Evolutionary conservation across 2,113 vertebrate genomes (phyloP), one percentile per base, ranked within the genome.

Genomic region (Psilopogon haemacephalus): DNA sequence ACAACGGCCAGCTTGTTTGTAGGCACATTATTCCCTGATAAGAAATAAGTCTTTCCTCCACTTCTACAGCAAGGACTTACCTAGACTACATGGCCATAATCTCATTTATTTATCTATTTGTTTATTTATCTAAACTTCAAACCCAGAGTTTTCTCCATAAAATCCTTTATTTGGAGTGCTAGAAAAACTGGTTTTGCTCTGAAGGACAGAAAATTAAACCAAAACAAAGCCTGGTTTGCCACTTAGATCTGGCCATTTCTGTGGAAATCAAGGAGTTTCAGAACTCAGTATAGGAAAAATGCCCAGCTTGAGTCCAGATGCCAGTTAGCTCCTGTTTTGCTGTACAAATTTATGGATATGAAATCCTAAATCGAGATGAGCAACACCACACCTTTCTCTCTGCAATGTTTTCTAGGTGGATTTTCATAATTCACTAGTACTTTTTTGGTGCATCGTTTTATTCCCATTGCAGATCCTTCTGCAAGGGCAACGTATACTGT

Each of bases 261-360:
- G 33, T 24, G 15, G 48, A 75, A 86, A 28, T 4, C 0, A 9
- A 20, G 24, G 38, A 4, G 3, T 54, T 63, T 58, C 62, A 75
- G 78, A 65, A 27, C 4, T 38, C 32, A 42, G 7, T 59, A 33
- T 42, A 58, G 35, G 8, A 72, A 65, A 91, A 79, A 46, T 10
- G 11, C 30, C 33, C 19, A 0, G 0, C 59, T 44, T 77, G 40
- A 73, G 10, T 38, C 37, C 30, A 40, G 30, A 59, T 17, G 23
- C 20, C 38, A 54, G 15, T 48, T 55, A 71, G 9, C 28, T 74
- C 15, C 55, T 46, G 7, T 71, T 90, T 37, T 1, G 1, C 56
- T 70, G 14, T 7, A 40, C 56, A 28, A 33, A 2, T 16, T 73
- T 60, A 44, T 1, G 46, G 38, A 52, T 3, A 1, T 72, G 33